Evolutionary conservation across 2,888 invertebrate genomes (phyloP).

Genomic region (Caenorhabditis japonica): DNA sequence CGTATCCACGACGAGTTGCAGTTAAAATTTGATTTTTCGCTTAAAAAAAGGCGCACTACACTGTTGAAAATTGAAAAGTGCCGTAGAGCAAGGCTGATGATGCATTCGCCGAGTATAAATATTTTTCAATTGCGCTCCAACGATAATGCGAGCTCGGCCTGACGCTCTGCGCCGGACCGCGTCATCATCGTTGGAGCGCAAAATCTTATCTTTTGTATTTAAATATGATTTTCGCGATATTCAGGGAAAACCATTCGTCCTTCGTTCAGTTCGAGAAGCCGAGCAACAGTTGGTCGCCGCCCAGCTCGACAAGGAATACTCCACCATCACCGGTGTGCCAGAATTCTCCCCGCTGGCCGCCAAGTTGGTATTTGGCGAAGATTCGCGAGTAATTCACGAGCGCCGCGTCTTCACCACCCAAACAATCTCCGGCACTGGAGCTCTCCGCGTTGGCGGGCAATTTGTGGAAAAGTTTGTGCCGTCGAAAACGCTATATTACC

Average conservation of each 20-base stretch:
- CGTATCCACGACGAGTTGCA: too few relatives aligned
- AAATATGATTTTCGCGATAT: constrained; percentile 7
- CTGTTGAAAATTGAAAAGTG: too few relatives aligned
- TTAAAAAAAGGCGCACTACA: too few relatives aligned
- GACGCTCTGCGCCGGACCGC: too few relatives aligned
- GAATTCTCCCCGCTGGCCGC: constrained; percentile 89
- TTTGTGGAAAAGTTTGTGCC: constrained; percentile 85
- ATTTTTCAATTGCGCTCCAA: not conserved
- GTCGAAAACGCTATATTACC: constrained; percentile 87
- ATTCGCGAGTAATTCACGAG: constrained; percentile 81
- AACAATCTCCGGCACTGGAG: constrained; percentile 94
- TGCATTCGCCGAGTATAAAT: too few relatives aligned
- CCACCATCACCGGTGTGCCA: constrained; percentile 86
- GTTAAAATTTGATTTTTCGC: too few relatives aligned
- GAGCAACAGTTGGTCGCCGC: constrained; percentile 86
- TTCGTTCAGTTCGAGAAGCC: constrained; percentile 92
- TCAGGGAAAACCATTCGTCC: constrained; percentile 93
- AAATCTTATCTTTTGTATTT: too few relatives aligned
- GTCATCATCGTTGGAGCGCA: too few relatives aligned
- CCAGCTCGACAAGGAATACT: constrained; percentile 92
- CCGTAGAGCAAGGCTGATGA: too few relatives aligned
- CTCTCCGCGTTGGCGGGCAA: constrained; percentile 89
- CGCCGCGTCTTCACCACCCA: constrained; percentile 83
- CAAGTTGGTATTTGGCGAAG: constrained; percentile 86
- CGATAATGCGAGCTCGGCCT: too few relatives aligned